phyloP scores from a whole-genome alignment of 2,888 invertebrate species.

The Choristoneura rosaceana region DNA sequence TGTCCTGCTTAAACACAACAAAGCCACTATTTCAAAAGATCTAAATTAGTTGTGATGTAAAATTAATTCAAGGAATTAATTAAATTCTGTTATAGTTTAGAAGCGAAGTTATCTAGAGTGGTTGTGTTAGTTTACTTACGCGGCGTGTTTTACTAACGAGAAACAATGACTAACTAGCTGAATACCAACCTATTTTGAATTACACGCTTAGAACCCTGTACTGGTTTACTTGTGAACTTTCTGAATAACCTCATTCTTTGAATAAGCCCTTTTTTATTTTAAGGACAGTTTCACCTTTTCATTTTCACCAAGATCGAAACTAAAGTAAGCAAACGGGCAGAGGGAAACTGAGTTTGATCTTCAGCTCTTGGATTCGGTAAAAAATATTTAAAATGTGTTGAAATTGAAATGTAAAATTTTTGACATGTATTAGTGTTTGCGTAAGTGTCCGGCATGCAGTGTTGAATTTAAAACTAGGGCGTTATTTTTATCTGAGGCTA shows the following conservation, averaged over 20 bases:
- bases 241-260: neutral
- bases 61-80: conserved; percentile 25
- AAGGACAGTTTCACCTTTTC: no score
- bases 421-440: no score
- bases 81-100: conserved; percentile 19
- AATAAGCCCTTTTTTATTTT: neutral
- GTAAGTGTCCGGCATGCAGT: no score
- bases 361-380: no score
- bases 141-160: neutral
- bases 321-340: no score
- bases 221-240: neutral
- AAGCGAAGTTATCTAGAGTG: conserved; percentile 3
- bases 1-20: conserved; percentile 2
- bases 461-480: no score
- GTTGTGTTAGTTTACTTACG: neutral
- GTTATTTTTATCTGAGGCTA: no score
- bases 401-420: no score
- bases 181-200: neutral
- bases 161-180: neutral
- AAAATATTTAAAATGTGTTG: no score
- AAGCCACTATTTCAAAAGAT: conserved; percentile 1
- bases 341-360: no score
- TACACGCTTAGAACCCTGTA: neutral
- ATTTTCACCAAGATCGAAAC: no score
- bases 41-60: conserved; percentile 13